Evolutionary conservation across 2,888 invertebrate genomes (phyloP).

Genomic region (Drosophila monieri): DNA sequence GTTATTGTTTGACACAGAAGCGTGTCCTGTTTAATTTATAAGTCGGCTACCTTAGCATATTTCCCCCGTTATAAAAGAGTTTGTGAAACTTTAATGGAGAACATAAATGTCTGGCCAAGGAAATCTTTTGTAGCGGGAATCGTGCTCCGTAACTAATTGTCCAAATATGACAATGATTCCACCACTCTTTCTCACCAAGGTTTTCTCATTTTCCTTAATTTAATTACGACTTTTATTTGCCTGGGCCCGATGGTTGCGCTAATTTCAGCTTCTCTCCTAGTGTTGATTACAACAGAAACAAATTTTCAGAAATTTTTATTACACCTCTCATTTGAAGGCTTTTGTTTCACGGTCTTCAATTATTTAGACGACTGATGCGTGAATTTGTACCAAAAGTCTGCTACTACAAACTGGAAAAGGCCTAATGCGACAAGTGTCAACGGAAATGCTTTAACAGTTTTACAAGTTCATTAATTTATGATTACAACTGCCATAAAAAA

Average conservation of each 20-base stretch:
- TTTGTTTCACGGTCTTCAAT: constrained; percentile 45
- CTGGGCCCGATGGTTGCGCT: constrained; percentile 62
- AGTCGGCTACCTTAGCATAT: constrained; percentile 19
- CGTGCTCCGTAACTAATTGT: constrained; percentile 71
- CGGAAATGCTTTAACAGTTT: constrained; percentile 59
- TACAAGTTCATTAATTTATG: constrained; percentile 73
- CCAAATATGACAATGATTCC: constrained; percentile 40
- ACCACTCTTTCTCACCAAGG: constrained; percentile 34
- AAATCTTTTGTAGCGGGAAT: constrained; percentile 37
- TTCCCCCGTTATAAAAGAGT: constrained; percentile 45
- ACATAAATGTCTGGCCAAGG: not conserved
- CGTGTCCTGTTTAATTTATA: constrained; percentile 59
- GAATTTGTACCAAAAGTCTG: constrained; percentile 54
- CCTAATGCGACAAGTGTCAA: constrained; percentile 35
- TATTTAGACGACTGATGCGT: constrained; percentile 71
- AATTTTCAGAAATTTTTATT: constrained; percentile 56
- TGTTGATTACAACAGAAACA: constrained; percentile 71
- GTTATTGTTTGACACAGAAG: constrained; percentile 51
- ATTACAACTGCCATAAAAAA: constrained; percentile 5
- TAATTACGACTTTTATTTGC: constrained; percentile 65
- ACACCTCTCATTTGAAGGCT: constrained; percentile 45
- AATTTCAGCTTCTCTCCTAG: constrained; percentile 69
- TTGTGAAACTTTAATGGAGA: constrained; percentile 10
- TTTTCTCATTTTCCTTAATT: constrained; percentile 58
- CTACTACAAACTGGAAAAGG: constrained; percentile 40